Evolutionary conservation across 2,888 invertebrate species (phyloP).

Genomic region (Drosophila subsilvestris): DNA sequence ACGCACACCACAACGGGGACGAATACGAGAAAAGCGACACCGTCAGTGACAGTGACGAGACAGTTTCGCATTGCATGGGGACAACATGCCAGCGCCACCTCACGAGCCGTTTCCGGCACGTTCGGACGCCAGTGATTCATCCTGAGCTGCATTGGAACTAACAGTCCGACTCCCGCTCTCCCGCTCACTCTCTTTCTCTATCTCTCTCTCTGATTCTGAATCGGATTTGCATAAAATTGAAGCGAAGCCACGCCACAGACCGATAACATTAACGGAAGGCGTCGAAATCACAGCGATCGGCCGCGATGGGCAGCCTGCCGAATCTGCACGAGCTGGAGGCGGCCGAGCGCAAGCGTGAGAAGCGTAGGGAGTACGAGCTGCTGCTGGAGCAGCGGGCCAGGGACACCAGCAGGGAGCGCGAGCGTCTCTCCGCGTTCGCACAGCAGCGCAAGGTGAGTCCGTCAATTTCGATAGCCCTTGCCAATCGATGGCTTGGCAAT

Average conservation of each 20-base stretch:
- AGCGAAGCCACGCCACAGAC: not conserved
- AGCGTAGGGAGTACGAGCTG: conserved; percentile 80
- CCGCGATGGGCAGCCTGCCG: conserved; percentile 87
- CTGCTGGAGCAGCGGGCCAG: conserved; percentile 79
- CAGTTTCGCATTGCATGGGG: conserved; percentile 1
- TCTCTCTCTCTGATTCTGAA: not conserved
- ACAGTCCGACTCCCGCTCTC: not conserved
- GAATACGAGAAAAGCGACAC: not conserved
- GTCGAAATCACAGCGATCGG: not conserved
- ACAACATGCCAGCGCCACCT: not conserved
- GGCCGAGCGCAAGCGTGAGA: conserved; percentile 82
- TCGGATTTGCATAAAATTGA: not conserved
- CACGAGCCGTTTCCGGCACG: not conserved
- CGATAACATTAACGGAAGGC: conserved; percentile 7
- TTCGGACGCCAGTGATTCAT: not conserved
- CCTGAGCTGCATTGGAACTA: not conserved
- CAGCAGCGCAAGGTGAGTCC: conserved; percentile 80
- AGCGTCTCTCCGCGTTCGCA: conserved; percentile 77
- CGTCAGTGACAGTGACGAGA: not conserved
- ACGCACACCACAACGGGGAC: not conserved
- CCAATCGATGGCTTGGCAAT: conserved; percentile 10
- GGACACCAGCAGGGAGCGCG: conserved; percentile 81
- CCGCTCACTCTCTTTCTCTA: not conserved
- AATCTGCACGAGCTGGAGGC: conserved; percentile 87
- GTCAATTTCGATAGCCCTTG: not conserved